A percentile compares a stretch with the other conserved stretches of the same genome.
phyloP scores from a whole-genome alignment of 2,113 vertebrate genomes.

The Macroglossus sobrinus region DNA sequence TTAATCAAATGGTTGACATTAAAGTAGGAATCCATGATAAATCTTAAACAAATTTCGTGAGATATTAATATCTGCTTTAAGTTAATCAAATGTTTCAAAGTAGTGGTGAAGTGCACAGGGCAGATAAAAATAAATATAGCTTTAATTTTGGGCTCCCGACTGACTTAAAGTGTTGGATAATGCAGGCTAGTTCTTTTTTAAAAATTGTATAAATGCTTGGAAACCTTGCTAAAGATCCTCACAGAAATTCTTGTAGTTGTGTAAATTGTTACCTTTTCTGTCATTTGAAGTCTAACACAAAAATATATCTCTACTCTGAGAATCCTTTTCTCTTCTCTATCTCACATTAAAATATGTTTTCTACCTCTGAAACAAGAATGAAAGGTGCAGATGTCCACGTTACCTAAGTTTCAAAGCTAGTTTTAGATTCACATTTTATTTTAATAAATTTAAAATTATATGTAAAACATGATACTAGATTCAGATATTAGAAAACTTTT shows the following conservation, averaged over 20 bases:
- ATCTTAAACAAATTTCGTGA: background rate
- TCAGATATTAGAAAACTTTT: background rate
- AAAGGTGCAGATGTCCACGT: background rate
- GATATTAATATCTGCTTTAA: background rate
- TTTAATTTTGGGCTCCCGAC: background rate
- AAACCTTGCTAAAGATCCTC: background rate
- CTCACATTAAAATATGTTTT: background rate
- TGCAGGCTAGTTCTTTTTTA: background rate
- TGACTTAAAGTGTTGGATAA: background rate
- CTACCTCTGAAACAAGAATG: background rate
- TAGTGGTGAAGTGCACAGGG: background rate
- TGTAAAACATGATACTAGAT: background rate
- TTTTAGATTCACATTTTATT: background rate
- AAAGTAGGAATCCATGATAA: background rate
- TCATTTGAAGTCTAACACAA: background rate
- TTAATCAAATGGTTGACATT: background rate
- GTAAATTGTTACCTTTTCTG: background rate
- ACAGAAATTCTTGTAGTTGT: background rate
- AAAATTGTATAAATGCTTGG: background rate
- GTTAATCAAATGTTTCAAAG: background rate
- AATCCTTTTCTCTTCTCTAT: background rate
- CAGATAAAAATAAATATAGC: background rate
- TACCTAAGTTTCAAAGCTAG: background rate
- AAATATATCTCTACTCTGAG: background rate
- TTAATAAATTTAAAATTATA: background rate